Evolutionary conservation across 2,797 vertebrate species (phyloP).

Genomic region (Perodicticus potto): DNA sequence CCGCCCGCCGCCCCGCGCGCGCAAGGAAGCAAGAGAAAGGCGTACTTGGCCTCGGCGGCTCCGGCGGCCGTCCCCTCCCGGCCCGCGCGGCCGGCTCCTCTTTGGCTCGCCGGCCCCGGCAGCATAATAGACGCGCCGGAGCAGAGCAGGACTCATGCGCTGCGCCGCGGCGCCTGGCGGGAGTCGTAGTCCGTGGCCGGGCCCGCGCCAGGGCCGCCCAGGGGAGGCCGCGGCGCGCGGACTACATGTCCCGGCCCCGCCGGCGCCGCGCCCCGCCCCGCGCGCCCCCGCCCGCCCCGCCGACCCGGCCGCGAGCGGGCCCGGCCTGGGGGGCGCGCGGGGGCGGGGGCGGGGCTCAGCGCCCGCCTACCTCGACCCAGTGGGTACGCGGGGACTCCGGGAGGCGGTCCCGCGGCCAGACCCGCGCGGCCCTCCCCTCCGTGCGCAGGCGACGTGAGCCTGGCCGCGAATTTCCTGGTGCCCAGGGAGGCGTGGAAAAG

Average conservation of each 20-base stretch:
- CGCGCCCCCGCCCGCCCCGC: slow-evolving; percentile 72
- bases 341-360: not conserved
- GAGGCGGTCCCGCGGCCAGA: not conserved
- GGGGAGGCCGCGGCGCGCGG: slow-evolving; percentile 30
- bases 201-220: slow-evolving; percentile 41
- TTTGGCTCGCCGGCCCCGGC: slow-evolving; percentile 94
- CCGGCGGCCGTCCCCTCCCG: slow-evolving; percentile 89
- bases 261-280: slow-evolving; percentile 54
- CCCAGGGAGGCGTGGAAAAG: not conserved
- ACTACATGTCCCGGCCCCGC: slow-evolving; percentile 89
- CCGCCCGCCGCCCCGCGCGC: slow-evolving; percentile 70
- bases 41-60: slow-evolving; percentile 90
- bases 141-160: slow-evolving; percentile 93
- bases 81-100: slow-evolving; percentile 90
- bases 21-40: slow-evolving; percentile 79
- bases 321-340: not conserved
- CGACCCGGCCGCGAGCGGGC: slow-evolving; percentile 68
- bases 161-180: slow-evolving; percentile 86
- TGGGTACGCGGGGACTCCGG: not conserved
- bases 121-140: slow-evolving; percentile 96
- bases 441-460: not conserved
- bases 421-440: not conserved
- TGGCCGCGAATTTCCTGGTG: not conserved
- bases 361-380: not conserved
- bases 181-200: slow-evolving; percentile 89